Percentiles rank a stretch among this genome's conserved stretches.
These are phyloP conservation scores for Ectropis crepuscularia DNA, from an alignment of 2,888 invertebrate genomes.

Conservation along the genomic window DNA sequence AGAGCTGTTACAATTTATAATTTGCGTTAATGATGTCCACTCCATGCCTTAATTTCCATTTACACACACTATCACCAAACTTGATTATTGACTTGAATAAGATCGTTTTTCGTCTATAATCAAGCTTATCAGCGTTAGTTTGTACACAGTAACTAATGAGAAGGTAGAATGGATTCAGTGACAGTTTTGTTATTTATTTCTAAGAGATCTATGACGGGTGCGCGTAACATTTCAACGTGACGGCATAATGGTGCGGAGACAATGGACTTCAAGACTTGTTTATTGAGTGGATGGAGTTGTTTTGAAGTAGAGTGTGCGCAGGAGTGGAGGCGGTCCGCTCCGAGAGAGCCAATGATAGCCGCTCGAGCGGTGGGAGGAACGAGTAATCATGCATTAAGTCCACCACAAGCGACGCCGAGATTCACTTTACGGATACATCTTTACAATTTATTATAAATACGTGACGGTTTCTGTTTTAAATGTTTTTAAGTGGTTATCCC, in stretches of 20 bases:
- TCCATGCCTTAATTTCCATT: constrained; percentile 24
- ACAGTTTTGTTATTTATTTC: constrained; percentile 65
- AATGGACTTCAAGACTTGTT: constrained; percentile 82
- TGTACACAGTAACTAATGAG: constrained; percentile 54
- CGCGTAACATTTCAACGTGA: constrained; percentile 67
- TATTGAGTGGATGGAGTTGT: constrained; percentile 81
- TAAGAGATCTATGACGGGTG: constrained; percentile 71
- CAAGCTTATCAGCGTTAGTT: constrained; percentile 9
- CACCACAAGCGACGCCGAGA: constrained; percentile 61
- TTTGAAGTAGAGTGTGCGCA: constrained; percentile 77
- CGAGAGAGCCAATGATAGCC: constrained; percentile 75
- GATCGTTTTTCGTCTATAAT: neutral
- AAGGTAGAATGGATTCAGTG: constrained; percentile 44
- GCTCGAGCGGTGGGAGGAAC: constrained; percentile 75
- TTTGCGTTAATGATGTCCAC: constrained; percentile 38
- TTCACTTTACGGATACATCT: constrained; percentile 63
- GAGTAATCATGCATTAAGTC: constrained; percentile 73
- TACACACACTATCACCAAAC: constrained; percentile 3
- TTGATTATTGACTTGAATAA: constrained; percentile 1
- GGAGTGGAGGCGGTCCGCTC: constrained; percentile 77
- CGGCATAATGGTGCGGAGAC: constrained; percentile 76
- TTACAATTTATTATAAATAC: constrained; percentile 61
- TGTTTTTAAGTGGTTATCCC: constrained; percentile 42
- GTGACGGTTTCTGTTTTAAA: constrained; percentile 51
- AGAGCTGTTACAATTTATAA: constrained; percentile 42